phyloP scores from a whole-genome alignment of 92 coral and sea anemone genomes.

The Pocillopora grandis region DNA sequence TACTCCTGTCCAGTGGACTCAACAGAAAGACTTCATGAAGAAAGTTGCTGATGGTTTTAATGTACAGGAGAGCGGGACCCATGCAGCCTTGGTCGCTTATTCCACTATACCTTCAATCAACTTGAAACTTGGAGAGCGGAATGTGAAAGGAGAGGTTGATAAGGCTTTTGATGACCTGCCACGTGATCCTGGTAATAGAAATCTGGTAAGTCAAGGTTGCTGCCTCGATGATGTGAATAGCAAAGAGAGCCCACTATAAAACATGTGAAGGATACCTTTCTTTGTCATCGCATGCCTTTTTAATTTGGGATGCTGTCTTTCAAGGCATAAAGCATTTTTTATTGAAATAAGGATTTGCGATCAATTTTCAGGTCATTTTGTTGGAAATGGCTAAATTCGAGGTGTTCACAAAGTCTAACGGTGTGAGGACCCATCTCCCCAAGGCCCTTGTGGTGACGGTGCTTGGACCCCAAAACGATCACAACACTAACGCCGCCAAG shows the following conservation, averaged over 20 bases:
- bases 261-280: too few species aligned
- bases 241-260: not conserved
- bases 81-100: conserved; percentile 89
- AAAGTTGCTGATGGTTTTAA: conserved; percentile 67
- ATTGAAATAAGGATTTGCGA: not conserved
- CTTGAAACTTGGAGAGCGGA: conserved; percentile 83
- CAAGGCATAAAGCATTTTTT: not conserved
- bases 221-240: too few species aligned
- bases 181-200: conserved; percentile 86
- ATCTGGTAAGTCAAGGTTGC: conserved; percentile 49
- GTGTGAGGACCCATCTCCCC: conserved; percentile 84
- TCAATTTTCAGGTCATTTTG: conserved; percentile 56
- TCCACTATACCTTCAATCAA: conserved; percentile 93
- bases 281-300: too few species aligned
- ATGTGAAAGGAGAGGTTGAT: conserved; percentile 69
- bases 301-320: too few species aligned
- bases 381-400: conserved; percentile 98
- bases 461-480: conserved; percentile 88
- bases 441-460: conserved; percentile 73
- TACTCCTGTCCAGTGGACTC: conserved; percentile 76
- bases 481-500: conserved; percentile 83
- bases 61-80: conserved; percentile 75
- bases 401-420: conserved; percentile 87
- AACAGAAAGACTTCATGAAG: conserved; percentile 83
- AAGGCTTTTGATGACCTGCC: conserved; percentile 66